Evolutionary conservation across 1,140 invertebrate species (phyloP), one percentile per base, ranked within the genome.

Genomic region (Euschistus heros): DNA sequence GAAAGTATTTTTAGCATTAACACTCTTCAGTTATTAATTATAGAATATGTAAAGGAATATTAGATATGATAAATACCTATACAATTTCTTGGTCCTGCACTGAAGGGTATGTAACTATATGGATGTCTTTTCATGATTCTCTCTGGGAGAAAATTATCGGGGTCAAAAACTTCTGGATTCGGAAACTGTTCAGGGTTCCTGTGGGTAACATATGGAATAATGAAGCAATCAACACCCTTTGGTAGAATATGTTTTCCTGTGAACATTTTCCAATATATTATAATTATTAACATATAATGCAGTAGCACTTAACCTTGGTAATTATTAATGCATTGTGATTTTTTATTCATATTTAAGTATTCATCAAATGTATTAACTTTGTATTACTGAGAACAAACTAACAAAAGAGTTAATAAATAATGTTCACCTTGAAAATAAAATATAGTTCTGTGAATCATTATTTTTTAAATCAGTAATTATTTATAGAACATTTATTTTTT

Each of bases 131-230:
- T 71, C 8, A 70, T 63, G 18, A 71, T 62, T 66, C 80, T 77
- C 68, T 84, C 82, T 65, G 84, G 82, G n/a, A 82, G 68, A 73
- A 86, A 87, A 69, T 84, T 74, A 44, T 86, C 83, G 0, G 86
- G 86, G 72, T 86, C 76, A 65, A 84, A 87, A 5, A 71, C 70
- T 2, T 83, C 76, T 5, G 84, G 82, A 67, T 84, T 75, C 26
- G 80, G 75, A 67, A 75, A 84, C 54, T 75, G 59, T 10, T 57
- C 17, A 10, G 55, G 44, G 17, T 66, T 66, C 17, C 64, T 62
- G 50, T 68, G 67, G 5, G 30, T 63, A 1, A 44, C 17, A 26
- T 62, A 65, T 10, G 57, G 27, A 22, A 60, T 57, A 10, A 65
- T 44, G 2, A 55, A 44, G 26, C 46, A 46, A 8, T 64, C 37